A percentile compares a stretch with the other conserved stretches of the same genome.
phyloP scores from a whole-genome alignment of 2,888 invertebrate species.

The Gortyna flavago region DNA sequence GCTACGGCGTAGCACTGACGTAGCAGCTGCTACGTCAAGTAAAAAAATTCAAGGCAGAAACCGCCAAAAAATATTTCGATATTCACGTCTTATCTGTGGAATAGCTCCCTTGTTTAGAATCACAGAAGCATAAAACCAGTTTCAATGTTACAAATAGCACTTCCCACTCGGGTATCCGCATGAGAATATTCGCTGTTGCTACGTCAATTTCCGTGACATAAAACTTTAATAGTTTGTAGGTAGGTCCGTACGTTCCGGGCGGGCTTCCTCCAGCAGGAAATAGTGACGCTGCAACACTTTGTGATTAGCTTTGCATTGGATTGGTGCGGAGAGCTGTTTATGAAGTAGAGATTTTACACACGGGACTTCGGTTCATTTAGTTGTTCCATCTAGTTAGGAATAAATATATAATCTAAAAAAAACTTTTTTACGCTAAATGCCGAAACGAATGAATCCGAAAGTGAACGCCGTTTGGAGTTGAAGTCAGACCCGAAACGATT shows the following conservation, averaged over 20 bases:
- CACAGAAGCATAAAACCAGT: neutral
- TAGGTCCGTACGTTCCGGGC: conserved; percentile 18
- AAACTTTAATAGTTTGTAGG: conserved; percentile 45
- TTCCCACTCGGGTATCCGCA: neutral
- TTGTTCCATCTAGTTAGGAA: neutral
- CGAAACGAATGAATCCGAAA: too few relatives aligned
- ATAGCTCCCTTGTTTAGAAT: neutral
- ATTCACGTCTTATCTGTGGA: too few relatives aligned
- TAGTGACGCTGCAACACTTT: conserved; percentile 27
- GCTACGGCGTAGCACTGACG: conserved; percentile 17
- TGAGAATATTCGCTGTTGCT: conserved; percentile 18
- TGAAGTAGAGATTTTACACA: neutral
- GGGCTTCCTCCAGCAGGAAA: conserved; percentile 24
- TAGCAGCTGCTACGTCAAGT: neutral
- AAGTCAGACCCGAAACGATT: too few relatives aligned
- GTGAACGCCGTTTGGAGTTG: too few relatives aligned
- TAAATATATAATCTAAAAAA: neutral
- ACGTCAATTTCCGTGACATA: conserved; percentile 39
- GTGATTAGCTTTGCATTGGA: conserved; percentile 19
- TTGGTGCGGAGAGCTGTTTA: neutral
- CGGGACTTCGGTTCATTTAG: neutral
- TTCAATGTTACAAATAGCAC: neutral
- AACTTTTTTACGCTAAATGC: too few relatives aligned
- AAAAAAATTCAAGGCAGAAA: neutral
- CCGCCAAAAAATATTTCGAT: neutral